Evolutionary conservation across 2,888 invertebrate genomes (phyloP), one percentile per base, ranked within the genome.

Genomic region (Catocala sponsa): DNA sequence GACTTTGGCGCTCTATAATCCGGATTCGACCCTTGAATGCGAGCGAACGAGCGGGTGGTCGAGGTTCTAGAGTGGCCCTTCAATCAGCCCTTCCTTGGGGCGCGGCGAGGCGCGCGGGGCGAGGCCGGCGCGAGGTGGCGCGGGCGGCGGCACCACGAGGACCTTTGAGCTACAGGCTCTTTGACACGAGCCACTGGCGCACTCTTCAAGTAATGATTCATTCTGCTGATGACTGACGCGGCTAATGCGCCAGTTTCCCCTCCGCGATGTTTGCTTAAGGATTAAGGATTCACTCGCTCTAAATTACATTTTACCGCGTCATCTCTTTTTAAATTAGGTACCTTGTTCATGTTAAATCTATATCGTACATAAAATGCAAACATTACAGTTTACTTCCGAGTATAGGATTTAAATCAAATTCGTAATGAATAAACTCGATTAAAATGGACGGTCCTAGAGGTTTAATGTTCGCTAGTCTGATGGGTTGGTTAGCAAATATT

Each of bases 161-260:
- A 91, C 92, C 89, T 92, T 92, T 91, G 91, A 92, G 92, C 92
- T 91, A 84, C 89, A 89, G 86, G 88, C 93, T 91, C 93, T 94
- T 94, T 93, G 93, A 93, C 93, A 92, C 94, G 91, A 92, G 91
- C 92, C 91, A 92, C 93, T 92, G 91, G 86, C 91, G 92, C 87
- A 90, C 94, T 93, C 94, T 94, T 94, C 93, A 94, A 94, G 92
- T 94, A 94, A 94, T 94, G 94, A 94, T 94, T 93, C 93, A 94
- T 93, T 94, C 93, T 92, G 87, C 91, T 92, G 94, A 92, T 92
- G 92, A 93, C 89, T 92, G 91, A 91, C 92, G 89, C 91, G 83
- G 92, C 93, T 94, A 94, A 93, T 94, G 89, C 92, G 86, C 73
- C 90, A 83, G 86, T 85, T 88, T 86, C 81, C 83, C 82, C 84